These are phyloP conservation scores for Choristoneura rosaceana DNA, from an alignment of 2,888 invertebrate species.

Conservation along the genomic window DNA sequence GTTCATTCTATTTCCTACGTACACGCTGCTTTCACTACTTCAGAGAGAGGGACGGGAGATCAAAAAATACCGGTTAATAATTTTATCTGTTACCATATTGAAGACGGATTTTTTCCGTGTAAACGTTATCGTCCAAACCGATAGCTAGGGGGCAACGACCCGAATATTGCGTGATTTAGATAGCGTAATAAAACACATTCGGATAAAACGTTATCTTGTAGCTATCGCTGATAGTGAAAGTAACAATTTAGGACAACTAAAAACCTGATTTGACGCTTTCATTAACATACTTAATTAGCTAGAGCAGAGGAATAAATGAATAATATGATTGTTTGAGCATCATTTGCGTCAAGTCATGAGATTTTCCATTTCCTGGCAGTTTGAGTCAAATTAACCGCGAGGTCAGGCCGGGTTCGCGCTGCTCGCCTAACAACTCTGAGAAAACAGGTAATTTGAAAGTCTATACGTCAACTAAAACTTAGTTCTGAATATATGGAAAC, in stretches of 20 bases:
- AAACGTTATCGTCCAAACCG: conserved; percentile 75
- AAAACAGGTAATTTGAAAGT: conserved; percentile 49
- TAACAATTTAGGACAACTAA: conserved; percentile 25
- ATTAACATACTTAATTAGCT: conserved; percentile 44
- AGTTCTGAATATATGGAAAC: conserved; percentile 39
- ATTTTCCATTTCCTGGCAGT: conserved; percentile 62
- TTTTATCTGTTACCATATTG: conserved; percentile 62
- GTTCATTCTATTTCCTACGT: conserved; percentile 40
- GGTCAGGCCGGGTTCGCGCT: conserved; percentile 59
- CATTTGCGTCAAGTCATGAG: conserved; percentile 55
- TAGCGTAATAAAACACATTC: conserved; percentile 56
- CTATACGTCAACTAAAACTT: conserved; percentile 39
- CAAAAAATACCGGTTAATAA: conserved; percentile 57
- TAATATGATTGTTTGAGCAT: conserved; percentile 56
- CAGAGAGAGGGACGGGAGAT: conserved; percentile 50
- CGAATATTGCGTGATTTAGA: conserved; percentile 69
- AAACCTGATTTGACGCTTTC: conserved; percentile 7
- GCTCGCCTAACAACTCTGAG: conserved; percentile 61
- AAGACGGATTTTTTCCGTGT: conserved; percentile 78
- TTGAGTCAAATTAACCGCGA: conserved; percentile 62
- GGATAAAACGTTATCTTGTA: conserved; percentile 41
- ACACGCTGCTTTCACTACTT: conserved; percentile 45
- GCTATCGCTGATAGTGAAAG: conserved; percentile 36
- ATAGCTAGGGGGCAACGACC: conserved; percentile 74
- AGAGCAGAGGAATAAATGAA: conserved; percentile 51